phyloP scores from a whole-genome alignment of 2,113 vertebrate species.

The Reinhardtius hippoglossoides region DNA sequence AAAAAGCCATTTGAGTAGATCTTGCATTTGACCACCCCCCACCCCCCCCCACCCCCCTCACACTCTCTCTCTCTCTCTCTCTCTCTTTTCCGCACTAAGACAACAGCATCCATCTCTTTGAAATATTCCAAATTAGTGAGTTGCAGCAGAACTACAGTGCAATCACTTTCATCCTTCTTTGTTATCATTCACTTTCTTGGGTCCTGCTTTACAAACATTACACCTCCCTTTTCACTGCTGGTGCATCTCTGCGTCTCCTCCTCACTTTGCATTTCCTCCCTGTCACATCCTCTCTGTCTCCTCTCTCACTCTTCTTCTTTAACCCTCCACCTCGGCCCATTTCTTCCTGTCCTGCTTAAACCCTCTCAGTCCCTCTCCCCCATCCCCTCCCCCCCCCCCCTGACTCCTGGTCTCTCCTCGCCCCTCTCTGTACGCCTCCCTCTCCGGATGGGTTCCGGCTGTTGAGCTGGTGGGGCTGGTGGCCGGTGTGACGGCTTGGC shows the following conservation, averaged over 20 bases:
- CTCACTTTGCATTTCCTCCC: not conserved
- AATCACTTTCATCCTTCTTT: not conserved
- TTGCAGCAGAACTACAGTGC: not conserved
- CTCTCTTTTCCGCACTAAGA: not conserved
- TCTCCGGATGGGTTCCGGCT: slow-evolving; percentile 81
- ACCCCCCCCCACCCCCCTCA: no score
- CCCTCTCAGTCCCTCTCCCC: slow-evolving; percentile 35
- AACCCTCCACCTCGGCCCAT: slow-evolving; percentile 41
- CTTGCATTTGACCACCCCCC: no score
- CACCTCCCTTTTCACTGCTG: not conserved
- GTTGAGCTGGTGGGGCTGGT: slow-evolving; percentile 80
- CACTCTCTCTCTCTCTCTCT: no score
- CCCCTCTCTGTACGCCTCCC: slow-evolving; percentile 39
- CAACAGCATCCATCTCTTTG: not conserved
- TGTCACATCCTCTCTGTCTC: slow-evolving; percentile 31
- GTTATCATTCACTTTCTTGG: slow-evolving; percentile 14
- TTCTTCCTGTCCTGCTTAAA: slow-evolving; percentile 39
- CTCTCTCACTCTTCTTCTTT: slow-evolving; percentile 9
- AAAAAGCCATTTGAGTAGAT: no score
- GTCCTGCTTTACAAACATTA: slow-evolving; percentile 18
- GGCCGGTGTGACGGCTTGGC: slow-evolving; percentile 88
- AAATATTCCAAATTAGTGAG: slow-evolving; percentile 10
- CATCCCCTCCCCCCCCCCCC: slow-evolving; percentile 18
- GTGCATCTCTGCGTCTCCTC: slow-evolving; percentile 3
- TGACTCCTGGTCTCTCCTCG: slow-evolving; percentile 61